Evolutionary conservation across 2,888 invertebrate species (phyloP), one percentile per base, ranked within the genome.

Genomic region (Zaprionus obscuricornis): DNA sequence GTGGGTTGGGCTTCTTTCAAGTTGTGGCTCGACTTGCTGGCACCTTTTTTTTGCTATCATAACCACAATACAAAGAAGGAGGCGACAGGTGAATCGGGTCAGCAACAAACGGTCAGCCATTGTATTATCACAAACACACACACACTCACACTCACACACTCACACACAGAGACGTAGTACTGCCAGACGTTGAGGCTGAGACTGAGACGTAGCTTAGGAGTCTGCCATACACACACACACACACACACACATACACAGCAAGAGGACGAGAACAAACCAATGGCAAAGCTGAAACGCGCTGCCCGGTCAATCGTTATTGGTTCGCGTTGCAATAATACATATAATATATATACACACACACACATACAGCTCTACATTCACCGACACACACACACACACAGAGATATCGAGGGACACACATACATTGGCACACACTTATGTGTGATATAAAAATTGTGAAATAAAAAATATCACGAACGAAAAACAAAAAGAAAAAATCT

Each of bases 281-380:
- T 88, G 70, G 88, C 88, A 74, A n/a, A 85, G 84, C 78, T 76
- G 79, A 76, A 83, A 73, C 57, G 58, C 71, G 71, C 77, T 81
- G 74, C 73, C 78, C 76, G 72, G 76, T 88, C 86, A 83, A 78
- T 86, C 86, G 88, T 88, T 88, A 88, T 88, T 88, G 88, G 88
- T 88, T 88, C 88, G 83, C 85, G 83, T 72, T 77, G 82, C 82
- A 85, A 85, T 87, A 83, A 87, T 87, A n/a, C n/a, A n/a, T n/a
- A 87, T 87, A 81, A 85, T 74, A 82, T 81, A 84, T 50, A 75
- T 52, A 64, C 46, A 52, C 34, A 45, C 13, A 42, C 22, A 51
- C 13, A 33, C 14, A 45, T 11, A 55, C 22, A 42, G n/a, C n/a
- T n/a, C n/a, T n/a, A n/a, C n/a, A n/a, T n/a, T n/a, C 62, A 79